phyloP scores from a whole-genome alignment of 2,797 vertebrate species.

The Lophura swinhoii region DNA sequence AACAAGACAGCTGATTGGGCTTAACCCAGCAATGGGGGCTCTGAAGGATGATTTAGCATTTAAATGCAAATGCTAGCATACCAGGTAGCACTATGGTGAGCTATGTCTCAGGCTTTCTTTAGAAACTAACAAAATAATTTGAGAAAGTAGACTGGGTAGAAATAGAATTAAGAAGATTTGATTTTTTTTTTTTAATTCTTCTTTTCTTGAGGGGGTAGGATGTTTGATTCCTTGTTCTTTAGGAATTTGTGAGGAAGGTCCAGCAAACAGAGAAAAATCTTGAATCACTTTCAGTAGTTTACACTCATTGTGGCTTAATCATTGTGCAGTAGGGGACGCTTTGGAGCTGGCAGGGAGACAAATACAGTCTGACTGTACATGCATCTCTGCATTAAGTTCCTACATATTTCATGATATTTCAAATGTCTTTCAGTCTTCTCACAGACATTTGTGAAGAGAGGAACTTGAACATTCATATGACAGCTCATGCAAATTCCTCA shows the following conservation, averaged over 20 bases:
- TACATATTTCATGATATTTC: background rate
- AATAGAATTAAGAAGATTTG: background rate
- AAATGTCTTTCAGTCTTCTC: background rate
- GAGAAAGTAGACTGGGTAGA: background rate
- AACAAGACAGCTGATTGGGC: background rate
- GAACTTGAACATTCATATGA: background rate
- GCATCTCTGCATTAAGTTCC: background rate
- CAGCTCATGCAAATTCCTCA: background rate
- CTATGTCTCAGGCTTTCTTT: background rate
- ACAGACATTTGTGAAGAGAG: background rate
- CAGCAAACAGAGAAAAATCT: background rate
- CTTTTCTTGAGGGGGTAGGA: background rate
- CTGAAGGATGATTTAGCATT: background rate
- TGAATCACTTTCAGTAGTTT: background rate
- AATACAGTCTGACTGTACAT: background rate
- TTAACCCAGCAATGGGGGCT: background rate
- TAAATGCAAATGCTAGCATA: background rate
- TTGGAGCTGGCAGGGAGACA: background rate
- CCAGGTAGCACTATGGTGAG: background rate
- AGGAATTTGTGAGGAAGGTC: background rate
- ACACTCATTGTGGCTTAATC: accelerated
- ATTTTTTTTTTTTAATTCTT: background rate
- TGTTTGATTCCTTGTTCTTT: background rate
- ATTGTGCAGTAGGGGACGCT: background rate
- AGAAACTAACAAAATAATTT: background rate